phyloP scores from a whole-genome alignment of 2,797 vertebrate genomes.

The Labeo calbasu region DNA sequence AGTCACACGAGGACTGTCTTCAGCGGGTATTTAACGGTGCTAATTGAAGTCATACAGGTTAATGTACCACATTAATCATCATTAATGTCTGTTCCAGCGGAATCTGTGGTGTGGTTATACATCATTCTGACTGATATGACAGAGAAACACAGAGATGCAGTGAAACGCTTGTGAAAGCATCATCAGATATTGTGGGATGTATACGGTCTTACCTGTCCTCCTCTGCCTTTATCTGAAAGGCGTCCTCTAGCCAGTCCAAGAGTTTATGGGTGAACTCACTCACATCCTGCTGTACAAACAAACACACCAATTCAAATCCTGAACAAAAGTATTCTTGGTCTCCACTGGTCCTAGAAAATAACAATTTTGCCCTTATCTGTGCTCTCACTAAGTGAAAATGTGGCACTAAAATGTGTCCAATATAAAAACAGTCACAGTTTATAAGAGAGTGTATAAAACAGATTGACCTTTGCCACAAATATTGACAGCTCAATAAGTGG shows the following conservation, averaged over 20 bases:
- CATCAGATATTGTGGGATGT: not conserved
- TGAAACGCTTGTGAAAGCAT: not conserved
- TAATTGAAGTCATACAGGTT: slow-evolving; percentile 48
- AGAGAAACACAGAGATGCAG: not conserved
- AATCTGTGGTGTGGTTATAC: slow-evolving; percentile 37
- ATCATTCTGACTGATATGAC: slow-evolving; percentile 44
- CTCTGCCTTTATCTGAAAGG: slow-evolving; percentile 98
- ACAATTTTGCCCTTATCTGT: not conserved
- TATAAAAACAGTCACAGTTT: not conserved
- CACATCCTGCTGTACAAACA: slow-evolving; percentile 90
- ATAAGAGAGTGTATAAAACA: slow-evolving; percentile 5
- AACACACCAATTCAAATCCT: slow-evolving; percentile 13
- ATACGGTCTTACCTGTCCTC: slow-evolving; percentile 86
- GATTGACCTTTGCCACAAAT: not conserved
- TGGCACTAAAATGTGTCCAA: not conserved
- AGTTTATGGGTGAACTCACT: slow-evolving; percentile 99
- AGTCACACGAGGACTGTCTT: slow-evolving; percentile 7
- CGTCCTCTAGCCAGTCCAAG: slow-evolving; percentile 98
- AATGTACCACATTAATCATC: slow-evolving; percentile 46
- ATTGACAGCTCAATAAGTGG: not conserved
- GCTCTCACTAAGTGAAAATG: not conserved
- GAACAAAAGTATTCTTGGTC: not conserved
- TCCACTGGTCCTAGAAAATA: not conserved
- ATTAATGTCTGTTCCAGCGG: slow-evolving; percentile 12
- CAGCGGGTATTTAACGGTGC: slow-evolving; percentile 39